phyloP scores from a whole-genome alignment of 2,797 vertebrate species.

The Cirrhinus mrigala region DNA sequence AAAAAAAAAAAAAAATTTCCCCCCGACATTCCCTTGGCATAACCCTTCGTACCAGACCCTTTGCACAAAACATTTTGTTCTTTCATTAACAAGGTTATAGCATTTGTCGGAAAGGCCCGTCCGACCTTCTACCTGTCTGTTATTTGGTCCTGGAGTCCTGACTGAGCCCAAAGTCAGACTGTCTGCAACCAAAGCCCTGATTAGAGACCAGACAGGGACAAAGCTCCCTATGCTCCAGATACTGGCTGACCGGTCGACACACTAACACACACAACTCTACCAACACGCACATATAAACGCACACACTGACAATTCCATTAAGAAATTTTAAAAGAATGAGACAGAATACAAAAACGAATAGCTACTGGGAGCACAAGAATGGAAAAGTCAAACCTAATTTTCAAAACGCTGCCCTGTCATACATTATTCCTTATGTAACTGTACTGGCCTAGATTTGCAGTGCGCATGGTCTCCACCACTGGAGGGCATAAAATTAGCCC shows the following conservation, averaged over 20 bases:
- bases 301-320: neutral
- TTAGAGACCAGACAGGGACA: constrained; percentile 60
- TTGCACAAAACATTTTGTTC: neutral
- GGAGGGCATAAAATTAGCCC: constrained; percentile 67
- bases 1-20: too few relatives aligned
- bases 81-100: constrained; percentile 12
- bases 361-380: neutral
- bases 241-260: constrained; percentile 36
- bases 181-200: constrained; percentile 56
- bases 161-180: constrained; percentile 57
- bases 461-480: constrained; percentile 47
- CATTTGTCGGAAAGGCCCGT: constrained; percentile 21
- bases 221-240: constrained; percentile 73
- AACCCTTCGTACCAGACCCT: neutral
- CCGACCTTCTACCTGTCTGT: constrained; percentile 47
- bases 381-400: constrained; percentile 37
- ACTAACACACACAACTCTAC: constrained; percentile 11
- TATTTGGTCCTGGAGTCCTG: constrained; percentile 42
- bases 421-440: constrained; percentile 71
- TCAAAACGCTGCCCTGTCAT: constrained; percentile 34
- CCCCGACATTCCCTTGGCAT: neutral
- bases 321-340: neutral
- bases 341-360: constrained; percentile 34
- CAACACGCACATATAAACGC: neutral
- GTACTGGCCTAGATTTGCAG: constrained; percentile 73